A percentile compares a stretch with the other conserved stretches of the same genome.
Conservation (phyloP, 2,797 vertebrate genomes). For the Lithobates sylvaticus region DNA sequence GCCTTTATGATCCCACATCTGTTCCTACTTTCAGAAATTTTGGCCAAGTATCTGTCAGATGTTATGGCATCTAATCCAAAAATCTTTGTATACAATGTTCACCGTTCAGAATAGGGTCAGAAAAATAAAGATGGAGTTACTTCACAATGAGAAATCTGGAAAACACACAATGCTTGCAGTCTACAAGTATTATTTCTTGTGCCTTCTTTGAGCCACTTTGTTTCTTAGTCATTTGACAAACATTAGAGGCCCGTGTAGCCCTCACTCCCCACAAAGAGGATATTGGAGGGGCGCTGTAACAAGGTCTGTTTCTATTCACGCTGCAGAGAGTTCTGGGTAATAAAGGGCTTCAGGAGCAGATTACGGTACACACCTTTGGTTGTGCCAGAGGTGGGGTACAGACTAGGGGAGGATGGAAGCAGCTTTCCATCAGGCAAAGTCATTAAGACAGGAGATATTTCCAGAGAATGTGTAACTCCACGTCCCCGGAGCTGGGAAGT, state of each 20-base stretch:
- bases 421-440: slow-evolving; percentile 55
- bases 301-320: not conserved
- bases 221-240: not conserved
- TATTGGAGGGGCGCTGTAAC: not conserved
- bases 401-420: not conserved
- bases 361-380: not conserved
- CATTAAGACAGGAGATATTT: slow-evolving; percentile 54
- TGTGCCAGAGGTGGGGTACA: slow-evolving; percentile 47
- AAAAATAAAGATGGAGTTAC: not conserved
- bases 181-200: not conserved
- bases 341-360: not conserved
- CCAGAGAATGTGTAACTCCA: slow-evolving; percentile 46
- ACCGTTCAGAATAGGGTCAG: not conserved
- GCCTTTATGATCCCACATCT: too few relatives aligned
- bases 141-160: not conserved
- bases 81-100: not conserved
- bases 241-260: not conserved
- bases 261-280: not conserved
- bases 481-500: slow-evolving; percentile 29
- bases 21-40: too few relatives aligned
- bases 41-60: too few relatives aligned
- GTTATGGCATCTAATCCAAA: not conserved
- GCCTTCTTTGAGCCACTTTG: not conserved
- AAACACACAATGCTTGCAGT: not conserved
- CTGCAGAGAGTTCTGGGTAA: not conserved